Conservation (phyloP, 2,888 invertebrate species). For the Oasisia sp. region DNA sequence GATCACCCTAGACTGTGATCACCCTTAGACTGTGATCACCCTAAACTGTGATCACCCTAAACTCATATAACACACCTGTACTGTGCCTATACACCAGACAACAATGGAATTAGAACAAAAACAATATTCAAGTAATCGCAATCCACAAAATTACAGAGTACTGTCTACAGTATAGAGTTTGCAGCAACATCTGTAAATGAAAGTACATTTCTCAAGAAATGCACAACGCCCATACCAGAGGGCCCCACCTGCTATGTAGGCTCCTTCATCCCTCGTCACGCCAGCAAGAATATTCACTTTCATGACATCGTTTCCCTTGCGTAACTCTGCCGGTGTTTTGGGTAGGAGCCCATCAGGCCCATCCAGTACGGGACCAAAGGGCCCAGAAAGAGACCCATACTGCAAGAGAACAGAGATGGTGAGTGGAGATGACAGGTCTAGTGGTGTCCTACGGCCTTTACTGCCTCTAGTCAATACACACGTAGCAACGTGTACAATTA, state of each 20-base stretch:
- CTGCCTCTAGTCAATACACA: no score
- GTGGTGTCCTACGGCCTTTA: no score
- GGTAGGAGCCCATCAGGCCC: conserved; percentile 52
- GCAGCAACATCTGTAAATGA: not conserved
- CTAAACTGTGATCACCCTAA: no score
- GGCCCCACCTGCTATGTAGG: conserved; percentile 59
- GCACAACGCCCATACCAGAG: not conserved
- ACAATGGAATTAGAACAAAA: no score
- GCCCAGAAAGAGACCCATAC: conserved; percentile 49
- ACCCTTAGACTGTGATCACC: no score
- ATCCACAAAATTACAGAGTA: no score
- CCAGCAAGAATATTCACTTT: conserved; percentile 59
- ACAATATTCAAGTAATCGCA: no score
- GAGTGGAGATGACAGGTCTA: no score
- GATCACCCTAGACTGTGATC: no score
- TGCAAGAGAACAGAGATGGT: conserved; percentile 40
- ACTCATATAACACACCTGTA: no score
- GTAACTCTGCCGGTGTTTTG: conserved; percentile 54
- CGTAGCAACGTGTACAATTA: no score
- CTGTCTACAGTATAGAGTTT: not conserved
- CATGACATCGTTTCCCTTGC: conserved; percentile 54
- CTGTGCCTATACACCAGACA: no score
- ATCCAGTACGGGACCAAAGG: conserved; percentile 63
- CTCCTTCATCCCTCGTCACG: conserved; percentile 60
- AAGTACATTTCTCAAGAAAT: not conserved